Percentiles rank a stretch among this genome's conserved stretches.
Conservation (phyloP, 2,888 invertebrate species). For the Neoascia interrupta region DNA sequence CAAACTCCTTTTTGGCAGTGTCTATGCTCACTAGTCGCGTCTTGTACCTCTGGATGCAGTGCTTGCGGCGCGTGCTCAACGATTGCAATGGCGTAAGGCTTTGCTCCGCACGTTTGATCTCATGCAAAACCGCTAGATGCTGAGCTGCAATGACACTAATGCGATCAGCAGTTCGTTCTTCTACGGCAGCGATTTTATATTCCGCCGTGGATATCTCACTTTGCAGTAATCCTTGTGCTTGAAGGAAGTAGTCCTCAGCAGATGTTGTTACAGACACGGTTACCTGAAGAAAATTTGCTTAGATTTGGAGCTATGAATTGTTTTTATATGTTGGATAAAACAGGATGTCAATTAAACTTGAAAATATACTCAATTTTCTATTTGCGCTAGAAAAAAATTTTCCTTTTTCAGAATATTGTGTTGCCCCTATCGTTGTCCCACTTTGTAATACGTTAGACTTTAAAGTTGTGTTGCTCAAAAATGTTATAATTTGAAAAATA, state of each 20-base stretch:
- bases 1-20: not conserved
- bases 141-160: not conserved
- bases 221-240: slow-evolving; percentile 4
- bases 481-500: too few relatives aligned
- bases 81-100: not conserved
- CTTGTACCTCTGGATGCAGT: slow-evolving; percentile 8
- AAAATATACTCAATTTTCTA: too few relatives aligned
- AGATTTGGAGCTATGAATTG: too few relatives aligned
- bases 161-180: slow-evolving; percentile 11
- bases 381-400: too few relatives aligned
- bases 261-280: not conserved
- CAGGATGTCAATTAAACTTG: too few relatives aligned
- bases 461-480: too few relatives aligned
- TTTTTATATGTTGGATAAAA: too few relatives aligned
- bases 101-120: not conserved
- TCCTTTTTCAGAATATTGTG: too few relatives aligned
- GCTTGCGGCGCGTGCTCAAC: not conserved
- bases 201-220: not conserved
- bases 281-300: too few relatives aligned
- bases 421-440: too few relatives aligned
- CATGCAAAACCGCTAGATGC: not conserved
- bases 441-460: too few relatives aligned
- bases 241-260: not conserved
- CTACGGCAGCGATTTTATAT: not conserved
- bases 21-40: not conserved